These are phyloP conservation scores for Beris chalybata DNA, from an alignment of 2,888 invertebrate species.

Conservation along the genomic window DNA sequence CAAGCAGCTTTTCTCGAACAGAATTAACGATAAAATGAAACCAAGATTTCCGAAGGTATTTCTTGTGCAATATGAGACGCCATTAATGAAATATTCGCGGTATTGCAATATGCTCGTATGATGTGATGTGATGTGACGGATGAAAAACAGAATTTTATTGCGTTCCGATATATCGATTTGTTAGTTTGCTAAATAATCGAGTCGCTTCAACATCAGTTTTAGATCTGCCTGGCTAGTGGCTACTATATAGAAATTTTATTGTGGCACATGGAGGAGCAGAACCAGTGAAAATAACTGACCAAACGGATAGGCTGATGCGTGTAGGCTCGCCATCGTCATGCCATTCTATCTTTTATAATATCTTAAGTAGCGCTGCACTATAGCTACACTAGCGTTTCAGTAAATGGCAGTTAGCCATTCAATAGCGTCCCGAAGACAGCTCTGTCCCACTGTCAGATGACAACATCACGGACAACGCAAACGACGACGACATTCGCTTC, in stretches of 20 bases:
- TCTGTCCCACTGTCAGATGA: conserved; percentile 28
- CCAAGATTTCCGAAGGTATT: conserved; percentile 30
- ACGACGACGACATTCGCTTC: background rate
- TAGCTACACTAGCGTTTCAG: too few relatives aligned
- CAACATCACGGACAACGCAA: conserved; percentile 11
- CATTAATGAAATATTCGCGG: conserved; percentile 28
- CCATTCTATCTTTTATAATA: conserved; percentile 3
- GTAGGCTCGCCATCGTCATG: conserved; percentile 24
- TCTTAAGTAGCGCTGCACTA: background rate
- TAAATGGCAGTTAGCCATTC: conserved; percentile 21
- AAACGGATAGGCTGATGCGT: conserved; percentile 23
- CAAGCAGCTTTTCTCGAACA: background rate
- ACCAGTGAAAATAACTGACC: background rate
- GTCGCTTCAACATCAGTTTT: too few relatives aligned
- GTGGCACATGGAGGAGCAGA: conserved; percentile 4
- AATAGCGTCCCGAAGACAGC: conserved; percentile 22
- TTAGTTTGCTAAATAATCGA: conserved; percentile 6
- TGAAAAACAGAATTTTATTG: conserved; percentile 32
- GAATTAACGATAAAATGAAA: conserved; percentile 26
- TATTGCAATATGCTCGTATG: conserved; percentile 26
- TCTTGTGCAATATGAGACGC: conserved; percentile 33
- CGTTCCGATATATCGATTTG: conserved; percentile 28
- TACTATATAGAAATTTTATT: conserved; percentile 26
- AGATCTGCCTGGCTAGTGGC: conserved; percentile 14
- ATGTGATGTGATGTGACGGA: conserved; percentile 28